Evolutionary conservation across 1,140 invertebrate genomes (phyloP).

Genomic region (Condylostylus longicornis): DNA sequence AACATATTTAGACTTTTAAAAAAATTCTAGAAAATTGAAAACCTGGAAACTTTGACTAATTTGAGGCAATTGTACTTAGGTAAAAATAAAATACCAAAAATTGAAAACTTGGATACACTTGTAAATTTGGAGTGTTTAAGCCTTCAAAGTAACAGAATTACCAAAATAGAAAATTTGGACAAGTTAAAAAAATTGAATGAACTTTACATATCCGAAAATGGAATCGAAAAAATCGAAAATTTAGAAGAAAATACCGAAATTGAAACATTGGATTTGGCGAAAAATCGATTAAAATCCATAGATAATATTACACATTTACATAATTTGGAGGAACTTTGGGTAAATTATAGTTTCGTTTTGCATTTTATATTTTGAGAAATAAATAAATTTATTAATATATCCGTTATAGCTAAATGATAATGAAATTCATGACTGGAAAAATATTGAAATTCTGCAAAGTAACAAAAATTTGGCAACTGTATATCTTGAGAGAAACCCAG

Average conservation of each 20-base stretch:
- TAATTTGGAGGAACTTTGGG: constrained; percentile 86
- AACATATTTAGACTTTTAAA: no score
- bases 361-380: neutral
- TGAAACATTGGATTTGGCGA: constrained; percentile 77
- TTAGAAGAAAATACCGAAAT: constrained; percentile 53
- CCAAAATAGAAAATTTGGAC: constrained; percentile 74
- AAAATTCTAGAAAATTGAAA: constrained; percentile 61
- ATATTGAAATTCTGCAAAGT: constrained; percentile 55
- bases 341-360: constrained; percentile 37
- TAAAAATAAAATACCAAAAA: constrained; percentile 90
- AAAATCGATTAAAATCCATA: constrained; percentile 72
- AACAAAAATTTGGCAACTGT: constrained; percentile 74
- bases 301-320: constrained; percentile 62
- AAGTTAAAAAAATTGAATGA: constrained; percentile 62
- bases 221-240: constrained; percentile 60
- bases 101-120: constrained; percentile 72
- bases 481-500: constrained; percentile 87
- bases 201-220: constrained; percentile 91
- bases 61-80: constrained; percentile 73
- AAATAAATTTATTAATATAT: neutral
- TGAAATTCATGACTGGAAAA: constrained; percentile 69
- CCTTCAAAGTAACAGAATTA: constrained; percentile 79
- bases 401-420: constrained; percentile 81
- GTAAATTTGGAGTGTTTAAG: constrained; percentile 68
- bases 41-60: constrained; percentile 58